Evolutionary conservation across 2,888 invertebrate species (phyloP), one percentile per base, ranked within the genome.

Genomic region (Tetranychus piercei): DNA sequence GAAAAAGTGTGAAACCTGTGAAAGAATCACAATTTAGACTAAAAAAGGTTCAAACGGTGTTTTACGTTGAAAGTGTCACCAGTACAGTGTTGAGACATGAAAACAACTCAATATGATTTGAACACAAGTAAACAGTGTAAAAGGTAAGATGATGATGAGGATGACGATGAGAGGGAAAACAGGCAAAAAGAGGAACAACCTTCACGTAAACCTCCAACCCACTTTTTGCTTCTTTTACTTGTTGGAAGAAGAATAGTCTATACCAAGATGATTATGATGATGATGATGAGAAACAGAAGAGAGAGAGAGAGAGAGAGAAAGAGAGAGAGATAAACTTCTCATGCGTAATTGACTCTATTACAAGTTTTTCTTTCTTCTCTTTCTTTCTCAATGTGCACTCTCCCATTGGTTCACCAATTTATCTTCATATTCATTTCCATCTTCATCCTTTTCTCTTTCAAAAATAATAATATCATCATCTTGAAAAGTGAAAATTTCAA

Each of bases 231-330:
- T 23, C 1, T 23, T 65, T 18, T n/a, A n/a, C n/a, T 65, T 18
- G 65, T 65, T 18, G 65, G 69, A 69, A 69, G 69, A 23, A 69
- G n/a, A 69, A 69, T 3, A 18, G 69, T 20, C 3, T 23, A 23
- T 23, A 23, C 23, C 23, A 23, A 23, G 23, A 45, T 45, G 45
- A 45, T 45, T 8, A 69, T 15, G 69, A 69, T 20, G 69, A 69
- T 15, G 69, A 67, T 67, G 67, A 67, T 67, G 67, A 15, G 67
- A 67, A 23, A 67, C 6, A 15, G 67, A 7, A 67, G 18, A 20
- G 69, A 69, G 6, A 23, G n/a, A 69, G n/a, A 69, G 69, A 69
- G 69, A 20, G 69, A 69, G 69, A 69, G 69, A 69, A 6, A 23
- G 69, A 69, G 69, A 69, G 6, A 69, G 69, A 69, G 20, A 23